phyloP scores from a whole-genome alignment of 2,888 invertebrate genomes.

The Xanthorhoe spadicearia region DNA sequence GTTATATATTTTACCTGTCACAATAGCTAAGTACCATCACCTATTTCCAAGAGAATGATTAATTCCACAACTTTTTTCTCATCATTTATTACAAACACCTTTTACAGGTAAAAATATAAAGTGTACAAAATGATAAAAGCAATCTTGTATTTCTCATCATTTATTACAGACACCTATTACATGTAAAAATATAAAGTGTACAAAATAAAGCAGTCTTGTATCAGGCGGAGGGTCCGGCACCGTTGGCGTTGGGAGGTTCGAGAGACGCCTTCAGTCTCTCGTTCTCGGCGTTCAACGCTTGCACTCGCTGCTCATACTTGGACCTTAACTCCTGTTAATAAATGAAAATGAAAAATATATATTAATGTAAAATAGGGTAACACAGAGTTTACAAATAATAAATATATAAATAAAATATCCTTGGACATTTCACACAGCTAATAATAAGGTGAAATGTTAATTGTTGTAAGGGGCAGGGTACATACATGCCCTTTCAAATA shows the following conservation, averaged over 20 bases:
- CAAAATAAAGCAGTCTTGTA: constrained; percentile 40
- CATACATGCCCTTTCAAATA: no score
- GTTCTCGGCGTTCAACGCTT: constrained; percentile 83
- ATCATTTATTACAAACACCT: constrained; percentile 40
- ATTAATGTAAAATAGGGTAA: background rate
- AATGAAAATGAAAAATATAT: background rate
- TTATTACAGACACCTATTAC: constrained; percentile 33
- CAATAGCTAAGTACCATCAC: no score
- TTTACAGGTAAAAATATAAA: constrained; percentile 26
- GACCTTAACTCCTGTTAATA: constrained; percentile 85
- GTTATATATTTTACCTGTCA: no score
- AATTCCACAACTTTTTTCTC: no score
- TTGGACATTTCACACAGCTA: no score
- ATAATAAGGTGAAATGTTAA: no score
- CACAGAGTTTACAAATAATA: no score
- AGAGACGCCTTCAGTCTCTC: constrained; percentile 62
- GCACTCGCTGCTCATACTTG: constrained; percentile 88
- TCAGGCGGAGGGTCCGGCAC: constrained; percentile 36
- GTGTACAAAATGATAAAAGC: constrained; percentile 37
- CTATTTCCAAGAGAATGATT: no score
- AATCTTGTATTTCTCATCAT: no score
- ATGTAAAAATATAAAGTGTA: constrained; percentile 34
- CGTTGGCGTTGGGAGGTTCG: constrained; percentile 24
- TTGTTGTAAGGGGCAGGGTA: no score
- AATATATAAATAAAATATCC: no score